A percentile compares a stretch with the other conserved stretches of the same genome.
These are phyloP conservation scores for Rhinoraja longicauda DNA, from an alignment of 2,797 vertebrate genomes.

Conservation along the genomic window DNA sequence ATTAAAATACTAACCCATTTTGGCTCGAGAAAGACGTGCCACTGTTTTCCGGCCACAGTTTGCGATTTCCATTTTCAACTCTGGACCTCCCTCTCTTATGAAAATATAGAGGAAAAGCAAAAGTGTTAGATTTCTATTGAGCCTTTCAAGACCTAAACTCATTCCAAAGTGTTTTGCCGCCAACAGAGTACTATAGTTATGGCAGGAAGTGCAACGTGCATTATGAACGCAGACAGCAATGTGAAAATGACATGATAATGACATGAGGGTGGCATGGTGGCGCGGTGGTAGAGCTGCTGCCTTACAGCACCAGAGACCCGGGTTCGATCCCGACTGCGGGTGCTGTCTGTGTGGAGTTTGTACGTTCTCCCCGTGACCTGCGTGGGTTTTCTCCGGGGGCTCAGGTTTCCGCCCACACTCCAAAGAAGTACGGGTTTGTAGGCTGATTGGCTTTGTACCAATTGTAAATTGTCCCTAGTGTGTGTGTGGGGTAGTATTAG, in stretches of 20 bases:
- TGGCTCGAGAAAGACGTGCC: background rate
- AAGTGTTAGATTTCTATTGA: background rate
- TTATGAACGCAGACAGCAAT: background rate
- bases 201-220: background rate
- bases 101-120: background rate
- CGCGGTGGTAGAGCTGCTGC: no score
- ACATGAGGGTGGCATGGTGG: no score
- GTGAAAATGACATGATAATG: background rate
- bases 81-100: background rate
- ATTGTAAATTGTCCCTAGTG: no score
- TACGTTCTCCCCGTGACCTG: no score
- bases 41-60: background rate
- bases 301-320: no score
- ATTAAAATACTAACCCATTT: background rate
- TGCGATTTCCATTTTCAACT: background rate
- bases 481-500: no score
- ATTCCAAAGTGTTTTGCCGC: background rate
- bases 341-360: no score
- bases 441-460: no score
- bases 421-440: no score
- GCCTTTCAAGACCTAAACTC: background rate
- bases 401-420: no score
- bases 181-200: background rate
- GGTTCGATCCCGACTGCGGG: no score
- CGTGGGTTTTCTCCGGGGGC: no score